Base-by-base conservation (phyloP, 2,888 invertebrate genomes). In the Drosophila rubida region DNA sequence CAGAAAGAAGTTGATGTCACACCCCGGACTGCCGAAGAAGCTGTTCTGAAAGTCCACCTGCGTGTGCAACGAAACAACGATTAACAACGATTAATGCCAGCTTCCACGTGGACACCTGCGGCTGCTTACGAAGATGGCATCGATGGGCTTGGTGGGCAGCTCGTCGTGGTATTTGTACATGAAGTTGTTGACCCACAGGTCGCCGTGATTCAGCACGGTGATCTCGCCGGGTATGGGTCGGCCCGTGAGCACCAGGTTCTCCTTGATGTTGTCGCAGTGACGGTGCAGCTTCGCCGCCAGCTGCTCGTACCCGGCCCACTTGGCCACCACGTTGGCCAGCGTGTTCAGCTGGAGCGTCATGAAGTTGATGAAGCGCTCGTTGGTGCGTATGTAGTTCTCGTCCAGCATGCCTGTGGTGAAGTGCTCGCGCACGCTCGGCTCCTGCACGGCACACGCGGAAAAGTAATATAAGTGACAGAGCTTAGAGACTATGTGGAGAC, bases 171-270 rank as follows among this genome's bases (percentile, higher is more conserved):
- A 93, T 74, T 92, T 92, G 81, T 93, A 93, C 92, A 93, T 92
- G 77, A 93, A 92, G 76, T 93, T 93, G 64, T 93, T 93, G n/a
- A 92, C 90, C 93, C 93, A 93, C 1, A 93, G 88, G 75, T 93
- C 93, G 9, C 93, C 93, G 76, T 93, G 93, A 78, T 93, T 93
- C 37, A 93, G 84, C n/a, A 93, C 93, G 23, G 92, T 92, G 50
- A 93, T 91, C 61, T 91, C 90, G 2, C 86, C 87, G 0, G 82
- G 68, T 11, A 64, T 67, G 0, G 83, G 69, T 2, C 88, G 78
- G 0, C 92, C 91, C 4, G 90, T 91, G 32, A 53, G 42, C 0
- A 91, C 89, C 37, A 91, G 87, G 55, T 91, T 89, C 77, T 89
- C 89, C 69, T 82, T 90, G 58, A 90, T 87, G 60, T 89, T 82